A percentile compares a stretch with the other conserved stretches of the same genome.
These are phyloP conservation scores for Metellina segmentata DNA, from an alignment of 2,888 invertebrate species.

Conservation along the genomic window DNA sequence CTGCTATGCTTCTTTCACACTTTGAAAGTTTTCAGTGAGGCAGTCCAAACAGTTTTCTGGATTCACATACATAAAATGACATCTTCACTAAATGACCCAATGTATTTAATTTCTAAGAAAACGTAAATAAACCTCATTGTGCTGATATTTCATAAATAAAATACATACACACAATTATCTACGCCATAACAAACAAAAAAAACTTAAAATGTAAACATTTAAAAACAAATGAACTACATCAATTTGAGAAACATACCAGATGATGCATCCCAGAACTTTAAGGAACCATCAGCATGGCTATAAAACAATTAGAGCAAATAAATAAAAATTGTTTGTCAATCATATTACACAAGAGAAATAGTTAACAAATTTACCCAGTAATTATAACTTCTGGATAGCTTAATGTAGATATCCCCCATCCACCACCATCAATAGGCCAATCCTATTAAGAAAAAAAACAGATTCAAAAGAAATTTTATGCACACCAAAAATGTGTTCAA, in stretches of 20 bases:
- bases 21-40: too few relatives aligned
- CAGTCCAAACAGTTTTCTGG: too few relatives aligned
- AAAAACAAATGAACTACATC: too few relatives aligned
- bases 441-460: constrained; percentile 82
- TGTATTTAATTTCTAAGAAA: neutral
- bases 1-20: too few relatives aligned
- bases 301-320: constrained; percentile 79
- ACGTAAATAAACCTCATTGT: neutral
- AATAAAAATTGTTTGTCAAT: neutral
- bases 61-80: too few relatives aligned
- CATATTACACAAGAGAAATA: neutral
- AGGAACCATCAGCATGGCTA: constrained; percentile 98
- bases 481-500: neutral
- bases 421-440: constrained; percentile 98
- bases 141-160: neutral
- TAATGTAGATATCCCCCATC: constrained; percentile 96
- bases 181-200: constrained; percentile 78
- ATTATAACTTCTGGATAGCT: constrained; percentile 99
- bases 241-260: constrained; percentile 59
- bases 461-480: neutral
- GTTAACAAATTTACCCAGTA: constrained; percentile 88
- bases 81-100: neutral
- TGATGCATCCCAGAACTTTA: constrained; percentile 96
- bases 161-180: neutral
- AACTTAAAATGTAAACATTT: too few relatives aligned